A percentile compares a stretch with the other conserved stretches of the same genome.
These are phyloP conservation scores for Mallotus villosus DNA, from an alignment of 2,797 vertebrate genomes.

Conservation along the genomic window DNA sequence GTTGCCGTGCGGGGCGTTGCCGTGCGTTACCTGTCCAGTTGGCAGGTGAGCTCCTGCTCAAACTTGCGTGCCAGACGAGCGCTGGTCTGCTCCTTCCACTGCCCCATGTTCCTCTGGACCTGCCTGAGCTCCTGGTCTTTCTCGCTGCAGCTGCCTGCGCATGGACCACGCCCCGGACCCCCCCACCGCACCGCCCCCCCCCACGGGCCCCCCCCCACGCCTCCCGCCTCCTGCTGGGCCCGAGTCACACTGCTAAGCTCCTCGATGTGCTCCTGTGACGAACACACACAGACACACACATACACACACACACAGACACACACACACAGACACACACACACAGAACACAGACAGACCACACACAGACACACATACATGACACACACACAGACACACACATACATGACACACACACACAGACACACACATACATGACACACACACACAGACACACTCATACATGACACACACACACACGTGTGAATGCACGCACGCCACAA, in stretches of 20 bases:
- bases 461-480: neutral
- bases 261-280: conserved; percentile 75
- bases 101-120: conserved; percentile 69
- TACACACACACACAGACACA: too few relatives aligned
- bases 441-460: too few relatives aligned
- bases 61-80: conserved; percentile 68
- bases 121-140: conserved; percentile 72
- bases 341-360: too few relatives aligned
- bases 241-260: conserved; percentile 71
- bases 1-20: neutral
- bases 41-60: conserved; percentile 69
- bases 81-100: conserved; percentile 72
- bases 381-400: too few relatives aligned
- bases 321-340: conserved; percentile 1
- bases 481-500: neutral
- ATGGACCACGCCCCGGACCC: conserved; percentile 50
- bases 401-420: too few relatives aligned
- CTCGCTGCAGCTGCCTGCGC: conserved; percentile 65
- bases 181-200: conserved; percentile 25
- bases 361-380: too few relatives aligned
- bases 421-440: too few relatives aligned
- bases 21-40: conserved; percentile 72
- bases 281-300: conserved; percentile 3
- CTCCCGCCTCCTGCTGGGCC: conserved; percentile 43
- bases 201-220: conserved; percentile 26